Base-by-base conservation (phyloP, 1,140 invertebrate genomes). In the Copidosoma floridanum region DNA sequence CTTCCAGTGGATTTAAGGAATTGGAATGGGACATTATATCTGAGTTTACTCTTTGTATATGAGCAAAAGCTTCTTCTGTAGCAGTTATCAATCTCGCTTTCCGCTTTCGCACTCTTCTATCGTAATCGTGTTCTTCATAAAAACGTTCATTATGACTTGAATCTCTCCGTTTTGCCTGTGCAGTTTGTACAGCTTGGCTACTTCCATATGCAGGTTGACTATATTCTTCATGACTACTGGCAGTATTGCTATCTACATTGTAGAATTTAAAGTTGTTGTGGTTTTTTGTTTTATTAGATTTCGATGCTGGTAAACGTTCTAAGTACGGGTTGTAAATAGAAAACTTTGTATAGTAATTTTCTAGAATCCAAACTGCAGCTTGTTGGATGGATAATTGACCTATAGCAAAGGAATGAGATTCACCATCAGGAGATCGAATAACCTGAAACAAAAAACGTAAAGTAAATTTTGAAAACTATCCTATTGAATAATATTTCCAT, bases 101-200 rank as follows among this genome's bases (percentile, higher is more conserved):
- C 0, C 97, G 82, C 75, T 98, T 99, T 56, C 91, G 85, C 16
- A 99, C 93, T 44, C 96, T 82, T 46, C 95, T 82, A 66, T 97
- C 95, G 73, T 97, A 97, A 78, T 99, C 96, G 72, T 96, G 92
- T 77, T 99, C 95, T 78, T 98, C 95, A 74, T 98, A 97, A 76
- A 98, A 98, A 16, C 94, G 83, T 77, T 98, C 96, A 77, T 98
- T 98, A 79, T 98, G 95, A 68, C 93, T 92, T 5, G 88, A 87
- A 66, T 93, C 92, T 69, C 94, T 85, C 21, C 93, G 85, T 16
- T 93, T 83, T 0, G 88, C 84, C 72, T 89, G 88, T 1, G 86
- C 85, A 6, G 87, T 86, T 57, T 91, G 77, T 60, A 90, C 85
- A 11, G 88, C 85, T 47, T 86, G 76, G 80, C 85, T 78, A 68